Conservation (phyloP, 1,140 invertebrate genomes). For the Lysiphlebus fabarum region DNA sequence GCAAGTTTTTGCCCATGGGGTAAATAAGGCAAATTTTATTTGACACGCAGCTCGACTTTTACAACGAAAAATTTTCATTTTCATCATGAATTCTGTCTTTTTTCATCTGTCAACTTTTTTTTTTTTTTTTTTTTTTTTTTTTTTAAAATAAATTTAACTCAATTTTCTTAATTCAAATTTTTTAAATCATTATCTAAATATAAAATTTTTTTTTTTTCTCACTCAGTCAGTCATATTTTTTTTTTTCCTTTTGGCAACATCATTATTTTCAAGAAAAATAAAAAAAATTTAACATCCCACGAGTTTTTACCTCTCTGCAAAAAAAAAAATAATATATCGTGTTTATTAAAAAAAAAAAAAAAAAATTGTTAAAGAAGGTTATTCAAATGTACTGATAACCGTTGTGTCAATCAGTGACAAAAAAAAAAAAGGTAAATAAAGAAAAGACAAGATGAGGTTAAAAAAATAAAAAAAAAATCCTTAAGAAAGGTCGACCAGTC, state of each 20-base stretch:
- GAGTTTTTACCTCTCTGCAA: no score
- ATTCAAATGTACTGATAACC: constrained; percentile 1
- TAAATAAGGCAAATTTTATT: constrained; percentile 56
- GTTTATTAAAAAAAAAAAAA: no score
- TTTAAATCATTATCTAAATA: no score
- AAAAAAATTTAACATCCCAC: no score
- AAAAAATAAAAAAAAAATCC: no score
- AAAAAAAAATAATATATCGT: no score
- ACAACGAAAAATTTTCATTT: constrained; percentile 33
- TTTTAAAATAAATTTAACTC: constrained; percentile 3
- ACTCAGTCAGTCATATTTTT: not conserved
- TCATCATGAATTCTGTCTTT: constrained; percentile 3
- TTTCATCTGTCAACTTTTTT: not conserved
- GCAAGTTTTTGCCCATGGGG: constrained; percentile 19
- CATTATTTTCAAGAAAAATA: not conserved
- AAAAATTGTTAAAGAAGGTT: not conserved
- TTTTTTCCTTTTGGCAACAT: not conserved
- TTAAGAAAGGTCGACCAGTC: no score
- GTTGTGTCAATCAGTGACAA: constrained; percentile 5
- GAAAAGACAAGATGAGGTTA: no score
- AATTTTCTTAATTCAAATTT: not conserved
- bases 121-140: constrained; percentile 2
- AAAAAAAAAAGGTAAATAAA: no score
- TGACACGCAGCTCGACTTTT: constrained; percentile 44
- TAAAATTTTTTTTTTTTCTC: no score